Conservation (phyloP, 2,888 invertebrate species). For the Molanna angustata region DNA sequence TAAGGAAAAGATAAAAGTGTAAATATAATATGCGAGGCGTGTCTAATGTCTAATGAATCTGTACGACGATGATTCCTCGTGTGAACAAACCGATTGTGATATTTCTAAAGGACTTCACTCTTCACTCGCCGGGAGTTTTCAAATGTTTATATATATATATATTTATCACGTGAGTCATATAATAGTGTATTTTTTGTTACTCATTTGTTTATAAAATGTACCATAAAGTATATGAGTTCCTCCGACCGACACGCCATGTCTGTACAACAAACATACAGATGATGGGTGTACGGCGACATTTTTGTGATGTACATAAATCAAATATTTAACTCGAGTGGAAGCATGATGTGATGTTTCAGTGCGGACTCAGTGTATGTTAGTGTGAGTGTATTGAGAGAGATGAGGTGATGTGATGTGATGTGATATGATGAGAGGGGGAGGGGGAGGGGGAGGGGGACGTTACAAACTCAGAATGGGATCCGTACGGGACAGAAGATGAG, state of each 20-base stretch:
- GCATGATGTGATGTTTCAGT: too few species aligned
- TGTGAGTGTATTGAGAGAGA: too few species aligned
- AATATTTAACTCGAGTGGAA: slow-evolving; percentile 6
- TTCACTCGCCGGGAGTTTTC: slow-evolving; percentile 23
- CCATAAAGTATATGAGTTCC: slow-evolving; percentile 52
- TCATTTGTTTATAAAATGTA: slow-evolving; percentile 53
- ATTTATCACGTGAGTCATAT: slow-evolving; percentile 50
- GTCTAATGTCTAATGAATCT: slow-evolving; percentile 45
- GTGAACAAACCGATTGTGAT: slow-evolving; percentile 34
- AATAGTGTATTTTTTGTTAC: slow-evolving; percentile 47
- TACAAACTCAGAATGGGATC: too few species aligned
- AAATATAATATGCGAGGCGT: slow-evolving; percentile 11
- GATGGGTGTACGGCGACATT: slow-evolving; percentile 2
- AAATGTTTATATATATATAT: slow-evolving; percentile 45
- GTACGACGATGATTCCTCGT: slow-evolving; percentile 53
- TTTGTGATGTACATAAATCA: slow-evolving; percentile 30
- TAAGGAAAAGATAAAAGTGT: slow-evolving; percentile 6
- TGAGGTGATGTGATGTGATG: too few species aligned
- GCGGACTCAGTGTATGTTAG: too few species aligned
- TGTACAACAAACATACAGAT: neutral
- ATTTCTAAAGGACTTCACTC: slow-evolving; percentile 31
- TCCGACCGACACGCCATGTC: slow-evolving; percentile 45
- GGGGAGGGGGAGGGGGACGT: too few species aligned
- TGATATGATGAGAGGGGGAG: too few species aligned
- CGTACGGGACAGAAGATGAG: too few species aligned